These are phyloP conservation scores for Trachurus trachurus DNA, from an alignment of 2,797 vertebrate genomes.

Conservation along the genomic window DNA sequence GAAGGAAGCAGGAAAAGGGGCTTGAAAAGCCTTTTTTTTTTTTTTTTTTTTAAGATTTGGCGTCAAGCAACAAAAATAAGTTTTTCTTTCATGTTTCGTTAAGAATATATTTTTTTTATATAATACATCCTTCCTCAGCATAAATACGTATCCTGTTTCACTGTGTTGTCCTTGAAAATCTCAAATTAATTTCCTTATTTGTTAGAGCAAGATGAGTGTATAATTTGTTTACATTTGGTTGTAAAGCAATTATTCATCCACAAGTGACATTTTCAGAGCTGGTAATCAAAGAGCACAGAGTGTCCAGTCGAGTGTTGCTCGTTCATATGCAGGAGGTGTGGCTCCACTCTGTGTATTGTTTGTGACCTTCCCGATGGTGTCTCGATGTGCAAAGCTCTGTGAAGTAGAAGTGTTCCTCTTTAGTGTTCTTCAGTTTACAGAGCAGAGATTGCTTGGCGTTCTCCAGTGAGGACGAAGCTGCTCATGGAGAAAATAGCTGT, in stretches of 20 bases:
- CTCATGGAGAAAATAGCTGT: slow-evolving; percentile 80
- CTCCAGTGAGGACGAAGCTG: slow-evolving; percentile 67
- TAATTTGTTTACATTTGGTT: slow-evolving; percentile 4
- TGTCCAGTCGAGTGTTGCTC: slow-evolving; percentile 7
- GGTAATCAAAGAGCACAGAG: slow-evolving; percentile 17
- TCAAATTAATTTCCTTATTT: slow-evolving; percentile 4
- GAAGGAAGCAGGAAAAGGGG: slow-evolving; percentile 8
- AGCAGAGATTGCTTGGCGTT: slow-evolving; percentile 65
- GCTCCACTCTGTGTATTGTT: slow-evolving; percentile 33
- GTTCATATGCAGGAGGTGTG: slow-evolving; percentile 32
- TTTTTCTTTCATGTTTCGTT: slow-evolving; percentile 18
- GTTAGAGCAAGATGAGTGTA: background rate
- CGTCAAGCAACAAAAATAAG: slow-evolving; percentile 9
- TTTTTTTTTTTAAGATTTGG: background rate
- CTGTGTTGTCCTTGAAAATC: slow-evolving; percentile 12
- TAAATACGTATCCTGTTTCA: background rate
- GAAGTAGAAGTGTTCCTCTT: slow-evolving; percentile 74
- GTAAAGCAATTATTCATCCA: slow-evolving; percentile 11
- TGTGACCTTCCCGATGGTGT: slow-evolving; percentile 67
- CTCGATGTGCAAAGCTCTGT: slow-evolving; percentile 66
- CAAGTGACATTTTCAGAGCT: slow-evolving; percentile 27
- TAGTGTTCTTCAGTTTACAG: slow-evolving; percentile 69
- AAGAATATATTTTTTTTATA: slow-evolving; percentile 13
- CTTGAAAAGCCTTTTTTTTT: slow-evolving; percentile 6
- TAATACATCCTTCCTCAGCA: background rate